Percentiles rank a stretch among this genome's conserved stretches.
These are phyloP conservation scores for Erpornis zantholeuca DNA, from an alignment of 2,113 vertebrate genomes.

Conservation along the genomic window DNA sequence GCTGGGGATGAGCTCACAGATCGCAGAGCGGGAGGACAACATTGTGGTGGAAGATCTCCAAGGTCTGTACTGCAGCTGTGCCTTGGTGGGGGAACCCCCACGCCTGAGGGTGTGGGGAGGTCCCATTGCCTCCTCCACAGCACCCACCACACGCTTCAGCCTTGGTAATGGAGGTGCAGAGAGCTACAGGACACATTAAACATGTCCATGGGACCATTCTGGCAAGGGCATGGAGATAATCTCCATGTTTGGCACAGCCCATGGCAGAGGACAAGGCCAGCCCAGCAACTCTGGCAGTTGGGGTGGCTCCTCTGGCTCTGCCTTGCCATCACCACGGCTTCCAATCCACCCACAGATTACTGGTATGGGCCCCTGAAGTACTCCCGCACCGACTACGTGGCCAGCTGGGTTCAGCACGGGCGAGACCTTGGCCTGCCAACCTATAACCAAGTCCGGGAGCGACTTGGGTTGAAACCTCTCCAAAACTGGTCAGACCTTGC, in stretches of 20 bases:
- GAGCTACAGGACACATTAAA: not conserved
- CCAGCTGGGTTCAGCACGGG: slow-evolving; percentile 85
- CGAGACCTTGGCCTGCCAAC: slow-evolving; percentile 88
- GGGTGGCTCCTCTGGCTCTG: not conserved
- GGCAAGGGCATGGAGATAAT: not conserved
- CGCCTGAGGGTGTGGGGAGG: not conserved
- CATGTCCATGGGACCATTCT: rapidly evolving
- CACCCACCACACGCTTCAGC: rapidly evolving
- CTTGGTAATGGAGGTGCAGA: not conserved
- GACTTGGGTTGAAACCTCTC: slow-evolving; percentile 69
- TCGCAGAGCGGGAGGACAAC: slow-evolving; percentile 87
- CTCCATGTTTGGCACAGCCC: not conserved
- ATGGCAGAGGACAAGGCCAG: not conserved
- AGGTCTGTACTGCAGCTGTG: slow-evolving; percentile 70
- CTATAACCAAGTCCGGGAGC: slow-evolving; percentile 77
- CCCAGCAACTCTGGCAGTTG: not conserved
- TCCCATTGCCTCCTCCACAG: not conserved
- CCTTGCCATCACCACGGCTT: not conserved
- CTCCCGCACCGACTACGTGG: slow-evolving; percentile 85
- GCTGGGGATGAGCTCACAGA: slow-evolving; percentile 96
- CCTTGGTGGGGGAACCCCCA: not conserved
- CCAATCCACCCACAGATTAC: slow-evolving; percentile 76
- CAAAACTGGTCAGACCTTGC: slow-evolving; percentile 78
- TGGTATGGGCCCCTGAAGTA: slow-evolving; percentile 89
- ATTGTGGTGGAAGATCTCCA: slow-evolving; percentile 89